Percentiles rank a stretch among this genome's conserved stretches.
These are phyloP conservation scores for Eristalis tenax DNA, from an alignment of 2,888 invertebrate species.

Conservation along the genomic window DNA sequence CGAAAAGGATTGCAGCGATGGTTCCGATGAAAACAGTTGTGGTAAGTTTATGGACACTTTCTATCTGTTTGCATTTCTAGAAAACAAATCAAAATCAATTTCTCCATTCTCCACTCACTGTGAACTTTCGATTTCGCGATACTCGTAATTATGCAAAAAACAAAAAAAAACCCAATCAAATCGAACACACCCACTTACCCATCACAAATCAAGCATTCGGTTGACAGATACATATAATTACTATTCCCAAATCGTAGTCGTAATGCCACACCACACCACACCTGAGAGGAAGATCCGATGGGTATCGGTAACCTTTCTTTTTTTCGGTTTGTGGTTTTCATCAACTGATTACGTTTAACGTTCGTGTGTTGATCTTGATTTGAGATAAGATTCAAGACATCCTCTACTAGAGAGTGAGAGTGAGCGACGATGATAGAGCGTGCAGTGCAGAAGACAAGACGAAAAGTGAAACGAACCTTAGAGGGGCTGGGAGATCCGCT, in stretches of 20 bases:
- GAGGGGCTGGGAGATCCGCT: background rate
- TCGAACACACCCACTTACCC: constrained; percentile 45
- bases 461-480: constrained; percentile 25
- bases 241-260: constrained; percentile 40
- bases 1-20: constrained; percentile 93
- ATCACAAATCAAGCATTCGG: constrained; percentile 16
- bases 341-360: constrained; percentile 13
- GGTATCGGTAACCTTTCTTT: constrained; percentile 5
- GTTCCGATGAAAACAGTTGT: constrained; percentile 94
- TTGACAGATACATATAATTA: constrained; percentile 50
- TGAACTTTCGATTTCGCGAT: constrained; percentile 59
- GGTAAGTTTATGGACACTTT: constrained; percentile 85
- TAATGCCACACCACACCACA: constrained; percentile 17
- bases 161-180: background rate
- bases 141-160: background rate
- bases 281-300: background rate
- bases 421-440: background rate
- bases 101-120: background rate
- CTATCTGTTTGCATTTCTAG: background rate
- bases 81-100: background rate
- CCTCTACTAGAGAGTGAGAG: background rate
- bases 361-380: constrained; percentile 59
- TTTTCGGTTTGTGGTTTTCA: constrained; percentile 23
- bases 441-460: background rate
- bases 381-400: background rate